These are phyloP conservation scores for Zaprionus lachaisei DNA, from an alignment of 1,140 invertebrate genomes.

Conservation along the genomic window DNA sequence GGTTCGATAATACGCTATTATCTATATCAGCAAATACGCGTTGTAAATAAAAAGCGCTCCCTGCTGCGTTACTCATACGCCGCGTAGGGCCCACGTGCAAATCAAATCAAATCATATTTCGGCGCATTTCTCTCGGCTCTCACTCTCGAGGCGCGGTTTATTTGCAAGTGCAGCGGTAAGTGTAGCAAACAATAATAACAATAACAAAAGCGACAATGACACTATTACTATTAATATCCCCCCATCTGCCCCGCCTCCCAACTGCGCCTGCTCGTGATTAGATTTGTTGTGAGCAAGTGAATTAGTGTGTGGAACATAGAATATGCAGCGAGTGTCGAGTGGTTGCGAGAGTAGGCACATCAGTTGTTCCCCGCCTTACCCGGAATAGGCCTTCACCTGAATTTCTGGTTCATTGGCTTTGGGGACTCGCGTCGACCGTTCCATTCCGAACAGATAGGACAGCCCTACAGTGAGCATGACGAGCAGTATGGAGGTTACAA, in stretches of 20 bases:
- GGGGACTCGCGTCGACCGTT: constrained; percentile 12
- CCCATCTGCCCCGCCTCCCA: not conserved
- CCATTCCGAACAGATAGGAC: constrained; percentile 43
- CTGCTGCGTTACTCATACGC: constrained; percentile 21
- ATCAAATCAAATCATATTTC: constrained; percentile 23
- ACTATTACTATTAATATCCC: constrained; percentile 69
- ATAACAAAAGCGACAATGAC: constrained; percentile 76
- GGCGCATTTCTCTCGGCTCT: not conserved
- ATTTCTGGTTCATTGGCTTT: constrained; percentile 38
- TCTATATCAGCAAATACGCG: constrained; percentile 49
- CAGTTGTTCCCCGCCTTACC: constrained; percentile 32
- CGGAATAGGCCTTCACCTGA: constrained; percentile 34
- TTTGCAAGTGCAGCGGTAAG: constrained; percentile 18
- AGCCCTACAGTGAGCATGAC: constrained; percentile 17
- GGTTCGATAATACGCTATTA: constrained; percentile 65
- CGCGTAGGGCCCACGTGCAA: constrained; percentile 45
- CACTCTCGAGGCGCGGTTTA: not conserved
- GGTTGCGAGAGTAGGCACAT: constrained; percentile 32
- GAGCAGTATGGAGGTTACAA: constrained; percentile 23
- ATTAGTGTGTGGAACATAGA: constrained; percentile 44
- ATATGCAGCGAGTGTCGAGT: constrained; percentile 3
- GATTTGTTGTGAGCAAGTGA: constrained; percentile 63
- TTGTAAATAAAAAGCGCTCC: constrained; percentile 20
- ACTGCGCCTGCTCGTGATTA: constrained; percentile 54
- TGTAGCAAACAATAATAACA: constrained; percentile 47